A percentile compares a stretch with the other conserved stretches of the same genome.
Evolutionary conservation across 2,888 invertebrate genomes (phyloP).

Genomic region (Argyra leucocephala): DNA sequence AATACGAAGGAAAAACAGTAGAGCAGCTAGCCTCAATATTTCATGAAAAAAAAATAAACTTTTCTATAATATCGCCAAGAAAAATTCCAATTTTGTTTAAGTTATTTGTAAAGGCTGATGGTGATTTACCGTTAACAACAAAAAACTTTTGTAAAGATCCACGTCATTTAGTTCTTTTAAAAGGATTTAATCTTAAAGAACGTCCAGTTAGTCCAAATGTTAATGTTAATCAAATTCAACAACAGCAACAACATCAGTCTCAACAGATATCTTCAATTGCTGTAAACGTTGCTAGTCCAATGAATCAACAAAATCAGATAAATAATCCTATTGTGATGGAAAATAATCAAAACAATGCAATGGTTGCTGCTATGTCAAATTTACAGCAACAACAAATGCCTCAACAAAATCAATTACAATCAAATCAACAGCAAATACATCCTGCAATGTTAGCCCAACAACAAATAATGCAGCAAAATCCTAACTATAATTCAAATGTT

Average conservation of each 20-base stretch:
- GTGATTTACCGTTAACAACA: conserved; percentile 69
- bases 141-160: conserved; percentile 89
- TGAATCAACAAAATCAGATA: neutral
- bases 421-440: conserved; percentile 35
- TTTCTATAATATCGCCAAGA: conserved; percentile 81
- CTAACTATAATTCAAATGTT: conserved; percentile 35
- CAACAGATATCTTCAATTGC: neutral
- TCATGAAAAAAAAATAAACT: conserved; percentile 71
- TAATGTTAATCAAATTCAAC: conserved; percentile 21
- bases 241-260: conserved; percentile 20
- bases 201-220: conserved; percentile 53
- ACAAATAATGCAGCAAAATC: conserved; percentile 34
- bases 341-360: conserved; percentile 20
- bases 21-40: conserved; percentile 74
- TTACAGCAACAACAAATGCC: conserved; percentile 22
- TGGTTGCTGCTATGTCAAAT: neutral
- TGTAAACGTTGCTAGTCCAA: neutral
- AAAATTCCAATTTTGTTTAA: conserved; percentile 78
- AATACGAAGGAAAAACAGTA: conserved; percentile 65
- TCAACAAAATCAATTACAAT: conserved; percentile 20
- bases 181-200: conserved; percentile 62
- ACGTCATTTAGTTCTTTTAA: conserved; percentile 66
- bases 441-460: conserved; percentile 29
- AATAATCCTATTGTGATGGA: conserved; percentile 32
- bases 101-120: conserved; percentile 82